Base-by-base conservation (phyloP, 2,888 invertebrate genomes). In the Electrophaes corylata region DNA sequence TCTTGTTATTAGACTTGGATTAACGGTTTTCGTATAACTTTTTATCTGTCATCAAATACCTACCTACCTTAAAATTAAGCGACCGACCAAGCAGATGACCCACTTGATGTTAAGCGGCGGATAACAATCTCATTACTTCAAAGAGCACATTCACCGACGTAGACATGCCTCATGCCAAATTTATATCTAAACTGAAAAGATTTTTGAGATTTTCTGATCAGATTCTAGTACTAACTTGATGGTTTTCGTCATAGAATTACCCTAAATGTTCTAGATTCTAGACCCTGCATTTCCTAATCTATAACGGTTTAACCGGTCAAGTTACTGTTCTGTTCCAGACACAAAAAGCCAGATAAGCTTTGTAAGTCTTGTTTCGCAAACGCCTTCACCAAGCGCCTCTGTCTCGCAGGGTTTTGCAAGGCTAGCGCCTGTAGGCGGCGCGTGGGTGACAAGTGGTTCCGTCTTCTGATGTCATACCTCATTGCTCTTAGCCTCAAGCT, bases 401-500 rank as follows among this genome's bases (percentile, higher is more conserved):
- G 48, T 61, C 60, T 65, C 66, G 66, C 75, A 78, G 78, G 83
- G 83, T 84, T 81, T 84, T 78, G 86, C 87, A 90, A 89, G 89
- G 86, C 82, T 86, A 75, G 64, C 50, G 58, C 43, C 51, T 56
- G 90, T 88, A 76, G 91, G 91, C 71, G 84, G 76, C 65, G 64
- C 67, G 90, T 89, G 87, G 90, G 90, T 71, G 83, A 72, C 64
- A 60, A 73, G 77, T 72, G 78, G 85, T 88, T 89, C 85, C 85
- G 84, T 82, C 79, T 83, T 75, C 81, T 89, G 89, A 89, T 88
- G 88, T 91, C 91, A 91, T 85, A 82, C 74, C 64, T 52, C 55
- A 50, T 41, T 46, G 50, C 54, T 51, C 51, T 69, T 59, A 73
- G 75, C 75, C 75, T 72, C 69, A 69, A 64, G 63, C 66, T 69